phyloP scores from a whole-genome alignment of 2,113 vertebrate species.

The Panurus biarmicus region DNA sequence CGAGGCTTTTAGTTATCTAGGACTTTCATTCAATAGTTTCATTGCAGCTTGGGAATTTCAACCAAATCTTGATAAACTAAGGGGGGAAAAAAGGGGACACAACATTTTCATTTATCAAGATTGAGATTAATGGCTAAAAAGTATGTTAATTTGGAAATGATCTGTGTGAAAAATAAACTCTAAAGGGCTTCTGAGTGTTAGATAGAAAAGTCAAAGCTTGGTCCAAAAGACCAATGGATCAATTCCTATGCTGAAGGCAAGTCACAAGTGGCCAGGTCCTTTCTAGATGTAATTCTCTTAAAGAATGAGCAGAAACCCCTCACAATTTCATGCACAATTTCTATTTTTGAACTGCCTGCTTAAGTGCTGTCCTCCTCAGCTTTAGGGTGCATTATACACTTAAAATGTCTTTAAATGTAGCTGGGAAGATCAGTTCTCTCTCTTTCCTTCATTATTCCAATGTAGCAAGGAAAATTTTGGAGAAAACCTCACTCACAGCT shows the following conservation, averaged over 20 bases:
- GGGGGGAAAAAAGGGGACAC: rapidly evolving
- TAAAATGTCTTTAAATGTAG: neutral
- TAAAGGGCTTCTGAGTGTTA: neutral
- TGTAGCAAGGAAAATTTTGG: neutral
- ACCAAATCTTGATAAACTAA: neutral
- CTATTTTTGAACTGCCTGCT: neutral
- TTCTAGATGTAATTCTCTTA: neutral
- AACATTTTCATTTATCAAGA: neutral
- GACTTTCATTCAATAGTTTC: neutral
- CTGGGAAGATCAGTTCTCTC: neutral
- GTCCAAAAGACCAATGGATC: neutral
- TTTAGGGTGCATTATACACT: neutral
- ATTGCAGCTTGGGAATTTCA: neutral
- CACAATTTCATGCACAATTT: neutral
- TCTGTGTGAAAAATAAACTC: neutral
- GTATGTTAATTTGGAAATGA: neutral
- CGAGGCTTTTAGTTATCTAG: neutral
- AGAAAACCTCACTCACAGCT: neutral
- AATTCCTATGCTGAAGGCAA: neutral
- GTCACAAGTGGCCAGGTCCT: rapidly evolving
- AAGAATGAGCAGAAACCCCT: neutral
- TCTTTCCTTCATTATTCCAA: neutral
- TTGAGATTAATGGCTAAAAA: neutral
- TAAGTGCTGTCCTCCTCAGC: neutral
- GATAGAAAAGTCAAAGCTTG: neutral